Base-by-base conservation (phyloP, 1,140 invertebrate species). In the Globodera rostochiensis region DNA sequence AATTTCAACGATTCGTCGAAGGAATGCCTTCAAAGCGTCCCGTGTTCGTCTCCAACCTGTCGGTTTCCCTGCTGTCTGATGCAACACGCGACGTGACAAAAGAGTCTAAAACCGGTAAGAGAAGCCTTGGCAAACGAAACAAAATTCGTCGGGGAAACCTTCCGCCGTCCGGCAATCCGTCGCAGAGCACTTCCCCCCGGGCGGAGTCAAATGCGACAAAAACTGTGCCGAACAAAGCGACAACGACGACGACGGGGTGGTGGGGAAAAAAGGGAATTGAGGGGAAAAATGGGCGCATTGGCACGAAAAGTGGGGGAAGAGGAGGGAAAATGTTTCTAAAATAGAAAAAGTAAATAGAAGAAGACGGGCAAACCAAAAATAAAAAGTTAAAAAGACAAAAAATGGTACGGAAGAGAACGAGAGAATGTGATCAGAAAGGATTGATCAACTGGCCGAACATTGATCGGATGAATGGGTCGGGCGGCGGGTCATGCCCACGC, bases 11-110 rank as follows among this genome's bases (percentile, higher is more conserved):
- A 36, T 36, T 36, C 36, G 36, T 36, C 36, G 36, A 36, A 36
- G 36, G 36, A 36, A 36, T 36, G 36, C 2, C 36, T 36, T 36
- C 36, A 36, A 36, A 36, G 36, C 36, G 3, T 36, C 36, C 36
- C 36, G 36, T 36, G 36, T 36, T 36, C 36, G 2, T 64, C 6
- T 64, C 6, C 57, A 19, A 64, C 57, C 57, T 64, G 57, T 64
- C 19, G 19, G 19, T 57, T 64, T 7, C 47, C 50, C 66, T 76
- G 57, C n/a, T 76, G 50, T n/a, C 74, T 76, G 25, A 76, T 21
- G 7, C 74, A 76, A 57, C 74, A 76, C n/a, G 74, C 19, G 36
- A 76, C 74, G 19, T 57, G 74, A 7, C 74, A 76, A n/a, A 64
- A 76, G 36, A 46, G n/a, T 9, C 74, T 76, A 4, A 45, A 64